Conservation (phyloP, 2,888 invertebrate species). For the Drosophila ochracea region DNA sequence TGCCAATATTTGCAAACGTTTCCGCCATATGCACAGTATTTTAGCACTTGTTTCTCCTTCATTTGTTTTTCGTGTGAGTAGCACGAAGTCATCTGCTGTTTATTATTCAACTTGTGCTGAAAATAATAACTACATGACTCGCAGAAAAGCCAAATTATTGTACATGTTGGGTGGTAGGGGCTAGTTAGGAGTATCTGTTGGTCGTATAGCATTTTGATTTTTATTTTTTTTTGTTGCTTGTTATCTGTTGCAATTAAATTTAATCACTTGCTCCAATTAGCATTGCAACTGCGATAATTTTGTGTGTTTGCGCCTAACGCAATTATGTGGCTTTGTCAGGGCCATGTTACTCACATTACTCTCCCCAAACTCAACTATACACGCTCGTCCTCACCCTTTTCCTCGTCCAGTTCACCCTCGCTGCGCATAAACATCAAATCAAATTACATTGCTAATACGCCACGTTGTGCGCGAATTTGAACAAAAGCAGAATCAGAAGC, state of each 20-base stretch:
- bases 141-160: slow-evolving; percentile 16
- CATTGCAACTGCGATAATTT: slow-evolving; percentile 70
- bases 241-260: slow-evolving; percentile 72
- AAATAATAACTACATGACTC: slow-evolving; percentile 40
- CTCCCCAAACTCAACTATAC: background rate
- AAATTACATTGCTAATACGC: slow-evolving; percentile 78
- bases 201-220: slow-evolving; percentile 8
- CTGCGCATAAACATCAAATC: slow-evolving; percentile 73
- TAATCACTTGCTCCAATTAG: slow-evolving; percentile 77
- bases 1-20: slow-evolving; percentile 6
- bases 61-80: slow-evolving; percentile 10
- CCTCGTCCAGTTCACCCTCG: background rate
- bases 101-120: slow-evolving; percentile 25
- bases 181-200: slow-evolving; percentile 6
- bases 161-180: background rate
- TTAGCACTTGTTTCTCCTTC: slow-evolving; percentile 19
- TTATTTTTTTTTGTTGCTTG: slow-evolving; percentile 24
- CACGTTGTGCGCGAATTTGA: slow-evolving; percentile 56
- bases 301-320: slow-evolving; percentile 55
- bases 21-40: background rate
- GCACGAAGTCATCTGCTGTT: slow-evolving; percentile 41
- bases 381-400: background rate
- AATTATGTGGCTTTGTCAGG: slow-evolving; percentile 62
- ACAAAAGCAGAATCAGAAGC: slow-evolving; percentile 8
- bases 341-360: slow-evolving; percentile 6